Evolutionary conservation across 2,888 invertebrate genomes (phyloP).

Genomic region (Coelinius sp.): DNA sequence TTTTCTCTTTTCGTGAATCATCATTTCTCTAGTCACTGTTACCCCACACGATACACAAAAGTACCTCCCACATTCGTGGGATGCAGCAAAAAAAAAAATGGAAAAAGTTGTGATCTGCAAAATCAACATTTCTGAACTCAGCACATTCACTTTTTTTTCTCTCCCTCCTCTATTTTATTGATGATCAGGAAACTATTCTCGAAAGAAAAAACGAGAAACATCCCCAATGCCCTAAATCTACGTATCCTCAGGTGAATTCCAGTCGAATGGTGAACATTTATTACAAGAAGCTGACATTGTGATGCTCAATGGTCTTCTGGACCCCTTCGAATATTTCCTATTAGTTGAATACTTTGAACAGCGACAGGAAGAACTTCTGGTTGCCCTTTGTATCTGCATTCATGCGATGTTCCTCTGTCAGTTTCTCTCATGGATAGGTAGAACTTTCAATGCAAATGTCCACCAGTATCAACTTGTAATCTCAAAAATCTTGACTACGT

Average conservation of each 20-base stretch:
- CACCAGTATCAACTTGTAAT: neutral
- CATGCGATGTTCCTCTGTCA: neutral
- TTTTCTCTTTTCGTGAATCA: too few relatives aligned
- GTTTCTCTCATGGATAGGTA: neutral
- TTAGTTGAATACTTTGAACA: slow-evolving; percentile 4
- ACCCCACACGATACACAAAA: neutral
- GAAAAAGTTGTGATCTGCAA: neutral
- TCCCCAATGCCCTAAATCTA: neutral
- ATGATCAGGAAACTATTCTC: neutral
- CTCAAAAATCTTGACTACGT: neutral
- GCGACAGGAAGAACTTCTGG: neutral
- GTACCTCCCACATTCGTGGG: neutral
- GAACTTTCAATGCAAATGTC: neutral
- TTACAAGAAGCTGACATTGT: neutral
- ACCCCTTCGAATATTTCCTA: neutral
- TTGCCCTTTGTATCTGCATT: neutral
- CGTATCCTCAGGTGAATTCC: neutral
- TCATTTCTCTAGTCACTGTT: neutral
- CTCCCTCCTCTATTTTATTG: neutral
- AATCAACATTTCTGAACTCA: neutral
- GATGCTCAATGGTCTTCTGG: neutral
- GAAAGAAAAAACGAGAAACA: neutral
- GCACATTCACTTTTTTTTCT: neutral
- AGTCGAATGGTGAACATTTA: neutral
- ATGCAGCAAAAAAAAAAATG: neutral